Evolutionary conservation across 2,797 vertebrate genomes (phyloP), one percentile per base, ranked within the genome.

Genomic region (Thalassophryne amazonica): DNA sequence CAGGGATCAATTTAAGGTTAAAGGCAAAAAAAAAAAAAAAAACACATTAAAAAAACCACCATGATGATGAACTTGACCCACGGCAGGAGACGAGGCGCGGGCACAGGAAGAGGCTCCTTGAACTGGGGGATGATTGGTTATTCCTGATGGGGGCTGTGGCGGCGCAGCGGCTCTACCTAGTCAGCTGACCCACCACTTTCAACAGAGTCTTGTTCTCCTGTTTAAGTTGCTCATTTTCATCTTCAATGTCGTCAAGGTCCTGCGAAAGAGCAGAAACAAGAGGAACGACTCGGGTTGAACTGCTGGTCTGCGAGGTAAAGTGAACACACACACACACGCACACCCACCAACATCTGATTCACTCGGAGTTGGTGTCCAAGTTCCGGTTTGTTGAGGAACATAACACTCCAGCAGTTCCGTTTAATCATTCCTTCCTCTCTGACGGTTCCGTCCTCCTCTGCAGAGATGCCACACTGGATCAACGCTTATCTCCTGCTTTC

Each of bases 201-300:
- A 99, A 93, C 83, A 99, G 93, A 60, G 97, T 99, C 91, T 99
- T 98, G 85, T 99, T 99, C 90, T 99, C 97, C 76, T 99, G 96
- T 79, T 98, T 98, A 60, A 99, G 89, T 32, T 99, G 97, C 74
- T 99, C 96, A 10, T 98, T 99, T 89, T 99, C 97, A 28, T 99
- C 97, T 82, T 99, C 97, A 36, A 99, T 92, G 70, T 99, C 97
- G 70, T 99, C 97, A 78, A 99, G 88, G 57, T 99, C 97, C 97
- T 99, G 77, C 14, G 34, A 57, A 66, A 69, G 56, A 37, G 6
- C 7, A 2, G 18, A 8, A 9, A 20, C 4, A 19, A 35, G 42
- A 36, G 32, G 17, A 32, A 13, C 29, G n/a, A 1, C 7, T 46
- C 24, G 18, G 35, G 52, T 17, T 21, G 7, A n/a, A 40, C 46